phyloP scores from a whole-genome alignment of 2,888 invertebrate genomes.

The Rapana venosa region DNA sequence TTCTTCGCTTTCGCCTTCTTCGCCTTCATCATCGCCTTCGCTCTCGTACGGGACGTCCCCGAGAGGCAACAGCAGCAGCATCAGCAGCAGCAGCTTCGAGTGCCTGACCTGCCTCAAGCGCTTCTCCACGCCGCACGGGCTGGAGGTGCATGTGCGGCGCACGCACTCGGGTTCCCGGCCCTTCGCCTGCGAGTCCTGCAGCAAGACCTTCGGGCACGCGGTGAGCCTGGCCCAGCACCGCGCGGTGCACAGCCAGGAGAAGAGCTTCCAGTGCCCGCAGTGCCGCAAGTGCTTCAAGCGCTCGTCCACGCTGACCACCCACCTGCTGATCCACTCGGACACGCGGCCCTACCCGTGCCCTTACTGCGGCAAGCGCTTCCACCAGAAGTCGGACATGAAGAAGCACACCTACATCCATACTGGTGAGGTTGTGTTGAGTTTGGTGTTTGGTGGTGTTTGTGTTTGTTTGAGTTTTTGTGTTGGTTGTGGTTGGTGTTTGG shows the following conservation, averaged over 20 bases:
- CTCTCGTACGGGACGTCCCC: neutral
- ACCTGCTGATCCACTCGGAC: slow-evolving; percentile 96
- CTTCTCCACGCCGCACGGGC: slow-evolving; percentile 97
- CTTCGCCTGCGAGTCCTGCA: slow-evolving; percentile 93
- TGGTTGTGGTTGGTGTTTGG: neutral
- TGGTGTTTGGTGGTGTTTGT: neutral
- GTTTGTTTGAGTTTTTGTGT: neutral
- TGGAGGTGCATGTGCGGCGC: slow-evolving; percentile 96
- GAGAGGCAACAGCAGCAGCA: slow-evolving; percentile 2
- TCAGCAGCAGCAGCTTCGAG: slow-evolving; percentile 47
- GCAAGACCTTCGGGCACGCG: slow-evolving; percentile 98
- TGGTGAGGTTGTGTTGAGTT: slow-evolving; percentile 81
- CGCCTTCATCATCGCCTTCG: neutral
- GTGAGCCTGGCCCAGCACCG: slow-evolving; percentile 94
- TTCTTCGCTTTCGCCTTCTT: neutral
- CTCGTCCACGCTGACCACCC: slow-evolving; percentile 96
- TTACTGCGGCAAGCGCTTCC: slow-evolving; percentile 98
- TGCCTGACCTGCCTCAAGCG: slow-evolving; percentile 79
- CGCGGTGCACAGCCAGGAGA: slow-evolving; percentile 82
- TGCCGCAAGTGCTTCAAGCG: slow-evolving; percentile 97
- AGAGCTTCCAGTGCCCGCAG: slow-evolving; percentile 96
- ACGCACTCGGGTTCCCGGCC: slow-evolving; percentile 94
- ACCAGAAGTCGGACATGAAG: slow-evolving; percentile 99
- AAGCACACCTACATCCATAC: slow-evolving; percentile 98
- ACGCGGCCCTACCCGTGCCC: slow-evolving; percentile 98